Conservation (phyloP, 1,140 invertebrate species). For the Colletes gigas region DNA sequence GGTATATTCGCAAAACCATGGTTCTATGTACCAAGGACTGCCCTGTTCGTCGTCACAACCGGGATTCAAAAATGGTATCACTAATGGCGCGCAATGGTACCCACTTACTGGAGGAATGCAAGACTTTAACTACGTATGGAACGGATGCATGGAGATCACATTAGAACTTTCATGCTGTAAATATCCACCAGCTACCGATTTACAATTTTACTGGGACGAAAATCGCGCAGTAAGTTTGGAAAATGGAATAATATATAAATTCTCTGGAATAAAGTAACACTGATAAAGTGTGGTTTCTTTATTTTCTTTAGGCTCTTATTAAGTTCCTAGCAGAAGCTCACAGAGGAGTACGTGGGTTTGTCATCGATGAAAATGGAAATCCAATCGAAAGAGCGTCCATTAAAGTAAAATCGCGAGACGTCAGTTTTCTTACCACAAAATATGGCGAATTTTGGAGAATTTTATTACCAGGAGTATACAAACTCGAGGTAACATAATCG, state of each 20-base stretch:
- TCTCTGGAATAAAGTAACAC: no score
- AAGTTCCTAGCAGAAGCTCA: slow-evolving; percentile 94
- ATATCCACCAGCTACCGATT: slow-evolving; percentile 91
- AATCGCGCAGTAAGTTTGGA: slow-evolving; percentile 89
- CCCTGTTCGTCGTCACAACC: slow-evolving; percentile 89
- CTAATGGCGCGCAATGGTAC: slow-evolving; percentile 96
- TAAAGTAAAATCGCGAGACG: slow-evolving; percentile 92
- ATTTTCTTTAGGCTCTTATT: slow-evolving; percentile 86
- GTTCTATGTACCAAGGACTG: slow-evolving; percentile 90
- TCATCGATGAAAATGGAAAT: slow-evolving; percentile 90
- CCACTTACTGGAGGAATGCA: slow-evolving; percentile 95
- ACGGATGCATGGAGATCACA: slow-evolving; percentile 99
- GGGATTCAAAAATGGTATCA: slow-evolving; percentile 92
- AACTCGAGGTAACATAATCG: slow-evolving; percentile 85
- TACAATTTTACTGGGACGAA: slow-evolving; percentile 96
- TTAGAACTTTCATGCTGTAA: slow-evolving; percentile 98
- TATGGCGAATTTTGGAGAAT: slow-evolving; percentile 97
- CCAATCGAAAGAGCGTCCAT: slow-evolving; percentile 91
- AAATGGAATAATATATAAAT: slow-evolving; percentile 4
- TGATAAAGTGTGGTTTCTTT: neutral
- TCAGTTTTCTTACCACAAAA: slow-evolving; percentile 93
- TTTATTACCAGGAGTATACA: slow-evolving; percentile 91
- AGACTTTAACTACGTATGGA: slow-evolving; percentile 99
- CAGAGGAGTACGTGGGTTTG: slow-evolving; percentile 91
- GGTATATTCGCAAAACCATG: slow-evolving; percentile 94